Evolutionary conservation across 1,140 invertebrate species (phyloP), one percentile per base, ranked within the genome.

Genomic region (Drosophila elegans): DNA sequence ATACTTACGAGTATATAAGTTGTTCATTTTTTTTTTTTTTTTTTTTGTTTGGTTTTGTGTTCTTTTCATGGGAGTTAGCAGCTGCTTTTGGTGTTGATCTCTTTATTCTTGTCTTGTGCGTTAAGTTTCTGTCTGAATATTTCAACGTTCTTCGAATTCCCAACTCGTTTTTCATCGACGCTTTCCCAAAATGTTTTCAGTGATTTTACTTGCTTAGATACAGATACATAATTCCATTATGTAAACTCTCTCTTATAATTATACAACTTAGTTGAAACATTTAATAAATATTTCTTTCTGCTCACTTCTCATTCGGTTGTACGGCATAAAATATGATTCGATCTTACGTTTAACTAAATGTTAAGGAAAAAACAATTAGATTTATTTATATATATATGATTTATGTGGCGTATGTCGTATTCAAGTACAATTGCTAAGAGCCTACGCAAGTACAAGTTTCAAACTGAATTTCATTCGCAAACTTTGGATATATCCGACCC

Each of bases 201-300:
- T 64, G 56, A 27, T 49, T 32, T 38, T 44, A 32, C n/a, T 39
- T 59, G 32, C 62, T 57, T 66, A 77, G 53, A 63, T 78, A 80
- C 76, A 76, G 44, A 66, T 69, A 88, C 82, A 88, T 86, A 86
- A 86, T 86, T 86, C 74, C 79, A 86, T 86, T 86, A 86, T 86
- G 82, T 83, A 81, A 75, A 75, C 60, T 68, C 62, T 78, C 56
- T 67, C 82, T 86, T 86, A 86, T 86, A 86, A 86, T 79, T 86
- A 86, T 88, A 88, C 83, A 86, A 86, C 83, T 86, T 86, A 86
- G 83, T 86, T 86, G 83, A 86, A 86, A 86, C 79, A 86, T 88
- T 86, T 86, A 83, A 88, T 86, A 79, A 86, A 76, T 78, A 81
- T 72, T 72, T 86, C 74, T 59, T 44, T 46, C 42, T 54, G 34